A percentile compares a stretch with the other conserved stretches of the same genome.
Evolutionary conservation across 2,888 invertebrate genomes (phyloP).

Genomic region (Meiosimyza platycephala): DNA sequence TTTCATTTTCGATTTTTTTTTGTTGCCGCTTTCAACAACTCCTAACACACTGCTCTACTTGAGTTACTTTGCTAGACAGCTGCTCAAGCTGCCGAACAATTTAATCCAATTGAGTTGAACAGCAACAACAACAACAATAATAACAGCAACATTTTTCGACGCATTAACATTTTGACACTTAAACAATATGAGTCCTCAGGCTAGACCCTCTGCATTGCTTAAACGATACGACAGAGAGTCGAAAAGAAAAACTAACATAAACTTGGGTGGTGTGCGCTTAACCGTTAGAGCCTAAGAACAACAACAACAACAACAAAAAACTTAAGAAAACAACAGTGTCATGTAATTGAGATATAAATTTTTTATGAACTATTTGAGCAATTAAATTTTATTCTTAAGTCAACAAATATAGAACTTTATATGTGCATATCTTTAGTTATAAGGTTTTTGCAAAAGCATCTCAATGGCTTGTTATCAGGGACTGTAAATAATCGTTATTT

Average conservation of each 20-base stretch:
- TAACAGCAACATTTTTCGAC: not conserved
- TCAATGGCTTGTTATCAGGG: too few species aligned
- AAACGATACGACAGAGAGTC: too few species aligned
- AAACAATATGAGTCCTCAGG: too few species aligned
- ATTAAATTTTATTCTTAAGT: too few species aligned
- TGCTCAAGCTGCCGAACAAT: conserved; percentile 1
- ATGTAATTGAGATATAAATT: too few species aligned
- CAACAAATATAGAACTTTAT: too few species aligned
- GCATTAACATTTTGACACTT: conserved; percentile 3
- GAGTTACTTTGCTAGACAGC: not conserved
- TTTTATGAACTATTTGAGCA: too few species aligned
- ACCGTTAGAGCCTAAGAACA: not conserved
- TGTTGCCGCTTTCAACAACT: not conserved
- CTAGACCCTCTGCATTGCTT: too few species aligned
- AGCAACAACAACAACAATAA: not conserved
- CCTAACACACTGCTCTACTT: not conserved
- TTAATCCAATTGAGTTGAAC: conserved; percentile 20
- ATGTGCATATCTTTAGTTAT: too few species aligned
- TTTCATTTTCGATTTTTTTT: too few species aligned
- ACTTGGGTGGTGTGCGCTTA: not conserved
- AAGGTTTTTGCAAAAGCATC: too few species aligned
- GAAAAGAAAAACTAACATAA: not conserved
- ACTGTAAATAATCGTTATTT: too few species aligned
- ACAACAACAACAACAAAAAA: not conserved
- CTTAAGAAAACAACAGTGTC: not conserved